Conservation (phyloP, 2,113 vertebrate genomes). For the Seriola dumerili region DNA sequence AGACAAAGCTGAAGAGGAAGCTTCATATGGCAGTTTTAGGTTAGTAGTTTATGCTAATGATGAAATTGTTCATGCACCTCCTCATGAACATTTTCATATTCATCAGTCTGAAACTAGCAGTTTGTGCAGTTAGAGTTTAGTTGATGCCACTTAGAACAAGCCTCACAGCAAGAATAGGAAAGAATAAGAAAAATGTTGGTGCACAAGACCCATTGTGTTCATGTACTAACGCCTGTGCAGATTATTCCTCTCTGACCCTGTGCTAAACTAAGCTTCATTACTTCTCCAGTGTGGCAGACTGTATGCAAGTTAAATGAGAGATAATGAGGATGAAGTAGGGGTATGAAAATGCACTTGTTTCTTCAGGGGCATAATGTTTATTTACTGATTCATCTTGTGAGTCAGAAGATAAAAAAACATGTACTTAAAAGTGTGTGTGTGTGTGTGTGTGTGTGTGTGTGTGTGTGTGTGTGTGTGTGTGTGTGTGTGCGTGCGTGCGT, state of each 20-base stretch:
- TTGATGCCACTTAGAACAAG: background rate
- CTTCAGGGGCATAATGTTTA: conserved; percentile 37
- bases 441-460: background rate
- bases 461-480: background rate
- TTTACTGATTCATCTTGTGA: conserved; percentile 22
- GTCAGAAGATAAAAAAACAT: background rate
- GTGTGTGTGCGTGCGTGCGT: rapidly evolving
- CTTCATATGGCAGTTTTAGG: background rate
- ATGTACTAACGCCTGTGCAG: too few relatives aligned
- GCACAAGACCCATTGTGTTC: background rate
- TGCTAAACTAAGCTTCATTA: conserved; percentile 26
- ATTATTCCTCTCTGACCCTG: conserved; percentile 20
- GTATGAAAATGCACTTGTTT: conserved; percentile 24
- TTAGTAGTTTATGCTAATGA: too few relatives aligned
- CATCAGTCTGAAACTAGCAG: too few relatives aligned
- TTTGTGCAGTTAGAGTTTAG: too few relatives aligned
- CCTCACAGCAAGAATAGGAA: background rate
- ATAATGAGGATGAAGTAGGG: conserved; percentile 53
- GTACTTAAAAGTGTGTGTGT: background rate
- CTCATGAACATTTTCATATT: too few relatives aligned
- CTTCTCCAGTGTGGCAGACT: background rate
- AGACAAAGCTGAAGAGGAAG: background rate
- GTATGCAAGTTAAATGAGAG: conserved; percentile 21
- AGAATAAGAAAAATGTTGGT: background rate
- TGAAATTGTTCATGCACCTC: too few relatives aligned